Percentiles rank a stretch among this genome's conserved stretches.
Conservation (phyloP, 2,888 invertebrate species). For the Torymus texanus region DNA sequence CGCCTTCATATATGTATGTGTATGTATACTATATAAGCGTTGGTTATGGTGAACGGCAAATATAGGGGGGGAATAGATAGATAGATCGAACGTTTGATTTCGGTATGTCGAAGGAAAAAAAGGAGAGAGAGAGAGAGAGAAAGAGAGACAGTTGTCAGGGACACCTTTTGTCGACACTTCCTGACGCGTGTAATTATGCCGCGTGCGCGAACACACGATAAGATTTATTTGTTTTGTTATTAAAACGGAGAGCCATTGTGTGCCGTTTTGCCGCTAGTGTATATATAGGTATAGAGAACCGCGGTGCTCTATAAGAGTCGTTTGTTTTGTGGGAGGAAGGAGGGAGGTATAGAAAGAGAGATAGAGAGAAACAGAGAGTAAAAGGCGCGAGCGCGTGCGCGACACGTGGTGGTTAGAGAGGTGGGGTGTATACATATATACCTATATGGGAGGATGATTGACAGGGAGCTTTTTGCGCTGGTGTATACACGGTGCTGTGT, state of each 20-base stretch:
- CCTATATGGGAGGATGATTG: not conserved
- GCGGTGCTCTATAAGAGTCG: too few species aligned
- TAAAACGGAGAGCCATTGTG: constrained; percentile 9
- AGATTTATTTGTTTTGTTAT: constrained; percentile 44
- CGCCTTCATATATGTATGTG: too few species aligned
- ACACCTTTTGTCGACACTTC: constrained; percentile 41
- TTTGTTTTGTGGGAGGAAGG: too few species aligned
- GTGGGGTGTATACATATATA: too few species aligned
- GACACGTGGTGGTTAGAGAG: too few species aligned
- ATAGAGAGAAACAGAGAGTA: too few species aligned
- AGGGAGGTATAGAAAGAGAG: too few species aligned
- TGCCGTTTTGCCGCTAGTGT: too few species aligned
- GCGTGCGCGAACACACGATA: not conserved
- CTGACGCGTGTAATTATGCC: constrained; percentile 37
- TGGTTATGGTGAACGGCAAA: constrained; percentile 8
- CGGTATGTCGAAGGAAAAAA: not conserved
- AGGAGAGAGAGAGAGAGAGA: not conserved
- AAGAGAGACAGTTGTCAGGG: constrained; percentile 33
- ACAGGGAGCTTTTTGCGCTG: not conserved
- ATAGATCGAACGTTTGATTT: constrained; percentile 42
- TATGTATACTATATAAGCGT: too few species aligned
- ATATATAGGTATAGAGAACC: too few species aligned
- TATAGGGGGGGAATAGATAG: too few species aligned
- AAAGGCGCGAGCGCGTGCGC: not conserved
- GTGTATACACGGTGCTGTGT: too few species aligned